These are phyloP conservation scores for Coregonus ussuriensis DNA, from an alignment of 2,797 vertebrate genomes.

Conservation along the genomic window DNA sequence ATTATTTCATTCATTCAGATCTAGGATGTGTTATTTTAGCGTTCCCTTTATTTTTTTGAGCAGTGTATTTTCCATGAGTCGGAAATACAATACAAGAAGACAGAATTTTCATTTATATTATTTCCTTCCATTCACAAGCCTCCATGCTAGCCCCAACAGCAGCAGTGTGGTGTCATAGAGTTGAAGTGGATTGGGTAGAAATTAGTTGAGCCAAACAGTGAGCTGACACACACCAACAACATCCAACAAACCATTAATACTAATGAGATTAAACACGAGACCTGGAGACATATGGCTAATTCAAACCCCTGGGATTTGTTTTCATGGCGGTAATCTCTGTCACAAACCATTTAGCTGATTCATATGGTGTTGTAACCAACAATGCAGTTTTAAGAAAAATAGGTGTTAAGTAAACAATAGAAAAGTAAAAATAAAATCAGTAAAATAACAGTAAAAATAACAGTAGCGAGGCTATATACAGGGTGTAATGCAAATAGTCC, in stretches of 20 bases:
- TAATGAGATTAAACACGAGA: not conserved
- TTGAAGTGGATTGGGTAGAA: constrained; percentile 18
- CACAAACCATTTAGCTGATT: not conserved
- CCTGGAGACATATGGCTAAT: not conserved
- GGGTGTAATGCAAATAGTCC: too few species aligned
- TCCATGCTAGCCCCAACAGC: constrained; percentile 19
- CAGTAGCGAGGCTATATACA: too few species aligned
- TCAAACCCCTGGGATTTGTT: not conserved
- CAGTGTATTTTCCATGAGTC: constrained; percentile 3
- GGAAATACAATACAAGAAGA: constrained; percentile 9
- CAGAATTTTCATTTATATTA: constrained; percentile 46
- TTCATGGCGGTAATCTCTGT: not conserved
- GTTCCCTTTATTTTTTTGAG: too few species aligned
- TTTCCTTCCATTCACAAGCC: constrained; percentile 18
- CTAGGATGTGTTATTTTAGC: too few species aligned
- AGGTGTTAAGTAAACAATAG: too few species aligned
- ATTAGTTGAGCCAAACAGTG: not conserved
- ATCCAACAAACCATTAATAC: not conserved
- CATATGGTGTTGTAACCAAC: not conserved
- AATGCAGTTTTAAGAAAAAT: too few species aligned
- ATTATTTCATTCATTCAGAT: too few species aligned
- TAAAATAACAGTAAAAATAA: too few species aligned
- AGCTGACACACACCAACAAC: not conserved
- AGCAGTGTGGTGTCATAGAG: constrained; percentile 12
- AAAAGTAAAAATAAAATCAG: too few species aligned